Evolutionary conservation across 2,113 vertebrate species (phyloP).

Genomic region (Lethenteron reissneri): DNA sequence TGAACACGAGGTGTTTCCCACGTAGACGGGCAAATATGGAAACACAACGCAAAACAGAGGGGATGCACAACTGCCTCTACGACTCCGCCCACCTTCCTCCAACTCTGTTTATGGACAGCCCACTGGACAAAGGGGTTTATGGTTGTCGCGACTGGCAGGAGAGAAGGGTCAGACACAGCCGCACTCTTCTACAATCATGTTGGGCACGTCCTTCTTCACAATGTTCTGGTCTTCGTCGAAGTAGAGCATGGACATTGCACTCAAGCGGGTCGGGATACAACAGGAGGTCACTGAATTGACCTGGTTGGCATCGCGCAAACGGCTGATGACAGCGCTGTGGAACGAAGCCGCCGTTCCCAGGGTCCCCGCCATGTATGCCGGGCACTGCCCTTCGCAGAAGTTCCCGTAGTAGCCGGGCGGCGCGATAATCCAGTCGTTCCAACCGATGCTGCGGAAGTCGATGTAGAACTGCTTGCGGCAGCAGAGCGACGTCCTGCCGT

Average conservation of each 20-base stretch:
- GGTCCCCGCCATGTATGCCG: slow-evolving; percentile 85
- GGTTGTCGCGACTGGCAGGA: background rate
- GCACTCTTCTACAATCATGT: slow-evolving; percentile 99
- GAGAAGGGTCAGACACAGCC: slow-evolving; percentile 57
- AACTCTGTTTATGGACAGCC: too few species aligned
- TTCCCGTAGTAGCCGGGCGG: slow-evolving; percentile 91
- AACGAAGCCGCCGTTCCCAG: slow-evolving; percentile 80
- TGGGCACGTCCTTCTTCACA: slow-evolving; percentile 90
- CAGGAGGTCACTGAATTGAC: slow-evolving; percentile 77
- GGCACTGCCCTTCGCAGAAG: slow-evolving; percentile 97
- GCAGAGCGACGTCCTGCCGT: slow-evolving; percentile 74
- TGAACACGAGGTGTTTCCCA: too few species aligned
- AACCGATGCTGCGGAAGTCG: slow-evolving; percentile 92
- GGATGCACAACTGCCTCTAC: too few species aligned
- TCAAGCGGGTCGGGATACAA: slow-evolving; percentile 97
- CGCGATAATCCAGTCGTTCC: slow-evolving; percentile 99
- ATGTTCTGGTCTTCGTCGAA: slow-evolving; percentile 99
- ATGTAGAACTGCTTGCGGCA: slow-evolving; percentile 99
- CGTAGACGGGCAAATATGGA: too few species aligned
- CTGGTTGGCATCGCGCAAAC: slow-evolving; percentile 83
- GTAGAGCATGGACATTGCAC: slow-evolving; percentile 99
- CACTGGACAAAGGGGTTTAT: too few species aligned
- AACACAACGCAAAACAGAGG: too few species aligned
- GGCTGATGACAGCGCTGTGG: slow-evolving; percentile 92
- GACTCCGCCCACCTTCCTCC: too few species aligned